phyloP scores from a whole-genome alignment of 2,797 vertebrate genomes.

The Taenioides sp. region DNA sequence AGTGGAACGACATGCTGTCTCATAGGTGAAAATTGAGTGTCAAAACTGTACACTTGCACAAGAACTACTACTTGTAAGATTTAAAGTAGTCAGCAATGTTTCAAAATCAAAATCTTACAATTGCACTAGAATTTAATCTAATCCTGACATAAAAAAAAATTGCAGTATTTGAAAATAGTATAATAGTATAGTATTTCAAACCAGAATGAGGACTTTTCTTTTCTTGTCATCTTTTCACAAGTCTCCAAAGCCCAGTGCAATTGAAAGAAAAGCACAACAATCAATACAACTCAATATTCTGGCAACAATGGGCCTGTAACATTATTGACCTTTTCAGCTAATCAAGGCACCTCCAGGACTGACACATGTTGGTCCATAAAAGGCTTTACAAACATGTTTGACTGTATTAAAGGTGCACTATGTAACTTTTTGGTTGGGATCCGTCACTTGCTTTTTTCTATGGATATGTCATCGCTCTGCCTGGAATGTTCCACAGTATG shows the following conservation, averaged over 20 bases:
- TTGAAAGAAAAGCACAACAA: conserved; percentile 6
- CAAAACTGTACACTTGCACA: too few species aligned
- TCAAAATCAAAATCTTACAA: too few species aligned
- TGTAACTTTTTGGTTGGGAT: too few species aligned
- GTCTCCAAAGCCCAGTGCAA: conserved; percentile 7
- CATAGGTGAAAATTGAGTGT: too few species aligned
- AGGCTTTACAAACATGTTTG: background rate
- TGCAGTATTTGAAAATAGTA: background rate
- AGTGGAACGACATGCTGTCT: too few species aligned
- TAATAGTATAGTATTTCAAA: background rate
- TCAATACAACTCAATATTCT: background rate
- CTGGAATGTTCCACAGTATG: too few species aligned
- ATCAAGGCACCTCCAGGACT: background rate
- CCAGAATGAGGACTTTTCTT: background rate
- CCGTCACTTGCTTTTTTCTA: too few species aligned
- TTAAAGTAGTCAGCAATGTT: too few species aligned
- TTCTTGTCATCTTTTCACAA: background rate
- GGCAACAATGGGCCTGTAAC: background rate
- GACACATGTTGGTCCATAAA: background rate
- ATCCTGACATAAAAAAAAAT: background rate
- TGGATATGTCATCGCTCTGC: too few species aligned
- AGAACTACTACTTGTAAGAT: too few species aligned
- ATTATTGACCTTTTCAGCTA: background rate
- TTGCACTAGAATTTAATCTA: background rate
- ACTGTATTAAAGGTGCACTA: too few species aligned